phyloP scores from a whole-genome alignment of 2,888 invertebrate genomes.

The Anaspis maculata region DNA sequence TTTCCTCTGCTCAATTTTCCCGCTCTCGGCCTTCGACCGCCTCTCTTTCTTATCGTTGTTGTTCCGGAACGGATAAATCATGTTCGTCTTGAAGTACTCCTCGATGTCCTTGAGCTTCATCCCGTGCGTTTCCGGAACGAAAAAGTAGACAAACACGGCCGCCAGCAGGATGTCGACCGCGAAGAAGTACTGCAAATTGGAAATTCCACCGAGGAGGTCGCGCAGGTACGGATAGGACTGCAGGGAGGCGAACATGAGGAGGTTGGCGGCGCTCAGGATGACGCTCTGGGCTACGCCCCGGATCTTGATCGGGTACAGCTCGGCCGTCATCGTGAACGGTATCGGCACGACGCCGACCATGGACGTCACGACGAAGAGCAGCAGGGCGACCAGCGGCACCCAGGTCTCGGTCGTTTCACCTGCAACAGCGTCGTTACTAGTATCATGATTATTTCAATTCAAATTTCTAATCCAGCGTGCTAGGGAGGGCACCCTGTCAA shows the following conservation, averaged over 20 bases:
- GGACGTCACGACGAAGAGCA: constrained; percentile 48
- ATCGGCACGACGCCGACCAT: constrained; percentile 50
- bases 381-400: constrained; percentile 44
- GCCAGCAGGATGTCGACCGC: constrained; percentile 27
- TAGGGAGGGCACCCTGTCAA: too few species aligned
- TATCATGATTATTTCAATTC: too few species aligned
- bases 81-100: constrained; percentile 42
- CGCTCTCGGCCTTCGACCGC: too few species aligned
- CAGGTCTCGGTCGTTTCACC: constrained; percentile 30
- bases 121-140: constrained; percentile 46
- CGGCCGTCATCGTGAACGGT: constrained; percentile 54
- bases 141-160: constrained; percentile 37
- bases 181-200: constrained; percentile 43
- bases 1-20: too few species aligned
- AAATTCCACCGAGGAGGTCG: constrained; percentile 37
- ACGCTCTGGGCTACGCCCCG: constrained; percentile 49
- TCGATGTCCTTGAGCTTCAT: constrained; percentile 44
- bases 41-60: not conserved
- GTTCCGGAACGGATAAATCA: constrained; percentile 19
- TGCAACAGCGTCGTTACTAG: too few species aligned
- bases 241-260: constrained; percentile 48
- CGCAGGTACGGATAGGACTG: constrained; percentile 40
- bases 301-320: constrained; percentile 49
- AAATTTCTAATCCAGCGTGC: too few species aligned
- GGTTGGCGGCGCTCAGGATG: constrained; percentile 45